These are phyloP conservation scores for Theocolax elegans DNA, from an alignment of 1,140 invertebrate genomes.

Conservation along the genomic window DNA sequence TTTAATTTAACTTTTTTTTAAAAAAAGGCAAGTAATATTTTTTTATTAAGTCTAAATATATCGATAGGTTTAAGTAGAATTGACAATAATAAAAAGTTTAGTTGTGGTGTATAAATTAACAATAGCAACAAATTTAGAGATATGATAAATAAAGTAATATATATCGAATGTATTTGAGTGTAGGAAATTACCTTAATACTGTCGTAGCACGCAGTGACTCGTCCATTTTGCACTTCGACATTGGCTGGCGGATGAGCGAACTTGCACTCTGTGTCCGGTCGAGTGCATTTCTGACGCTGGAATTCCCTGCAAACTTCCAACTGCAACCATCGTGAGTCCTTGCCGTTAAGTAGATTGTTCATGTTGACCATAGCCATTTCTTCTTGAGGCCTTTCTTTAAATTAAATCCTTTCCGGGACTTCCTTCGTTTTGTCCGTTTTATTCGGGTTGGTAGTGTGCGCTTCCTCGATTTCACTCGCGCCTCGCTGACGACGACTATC, in stretches of 20 bases:
- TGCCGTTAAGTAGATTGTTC: conserved; percentile 96
- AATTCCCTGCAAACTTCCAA: conserved; percentile 99
- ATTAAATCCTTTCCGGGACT: neutral
- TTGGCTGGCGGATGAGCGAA: conserved; percentile 99
- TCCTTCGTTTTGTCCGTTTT: neutral
- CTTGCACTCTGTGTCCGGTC: conserved; percentile 99
- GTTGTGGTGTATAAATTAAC: no score
- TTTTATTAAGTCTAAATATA: no score
- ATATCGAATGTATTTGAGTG: no score
- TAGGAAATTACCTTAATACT: conserved; percentile 93
- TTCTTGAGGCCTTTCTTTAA: conserved; percentile 39
- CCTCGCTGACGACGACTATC: conserved; percentile 15
- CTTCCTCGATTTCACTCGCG: conserved; percentile 23
- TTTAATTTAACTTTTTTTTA: no score
- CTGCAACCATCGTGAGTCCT: conserved; percentile 99
- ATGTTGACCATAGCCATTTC: conserved; percentile 95
- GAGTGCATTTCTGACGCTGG: conserved; percentile 98
- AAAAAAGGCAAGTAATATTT: no score
- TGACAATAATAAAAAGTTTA: no score
- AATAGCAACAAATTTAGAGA: no score
- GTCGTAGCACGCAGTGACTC: conserved; percentile 99
- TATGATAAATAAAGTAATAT: no score
- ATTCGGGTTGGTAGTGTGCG: neutral
- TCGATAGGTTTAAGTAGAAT: no score
- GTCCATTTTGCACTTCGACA: conserved; percentile 99